Conservation (phyloP, 2,888 invertebrate species). For the Lepetodrilus schrolli region DNA sequence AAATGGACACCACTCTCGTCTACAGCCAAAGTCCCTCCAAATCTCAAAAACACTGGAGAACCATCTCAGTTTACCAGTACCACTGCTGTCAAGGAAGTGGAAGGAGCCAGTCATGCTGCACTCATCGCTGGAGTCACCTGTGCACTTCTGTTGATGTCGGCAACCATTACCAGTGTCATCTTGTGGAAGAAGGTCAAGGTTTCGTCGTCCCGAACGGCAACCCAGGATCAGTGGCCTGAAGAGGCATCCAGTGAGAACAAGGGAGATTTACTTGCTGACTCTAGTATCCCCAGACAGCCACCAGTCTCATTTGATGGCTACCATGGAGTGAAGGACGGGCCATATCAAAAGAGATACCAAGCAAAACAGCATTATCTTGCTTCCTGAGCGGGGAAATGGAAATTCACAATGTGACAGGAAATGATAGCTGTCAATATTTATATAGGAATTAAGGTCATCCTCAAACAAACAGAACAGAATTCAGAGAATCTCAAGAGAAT, state of each 20-base stretch:
- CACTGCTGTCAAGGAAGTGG: no score
- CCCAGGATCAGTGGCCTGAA: background rate
- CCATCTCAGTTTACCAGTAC: no score
- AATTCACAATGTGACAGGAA: no score
- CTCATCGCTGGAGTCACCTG: background rate
- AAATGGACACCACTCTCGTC: no score
- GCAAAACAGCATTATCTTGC: no score
- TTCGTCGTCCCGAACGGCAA: background rate
- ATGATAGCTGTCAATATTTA: no score
- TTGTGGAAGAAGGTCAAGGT: constrained; percentile 8
- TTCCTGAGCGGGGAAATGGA: no score
- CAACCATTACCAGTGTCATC: background rate
- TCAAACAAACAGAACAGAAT: no score
- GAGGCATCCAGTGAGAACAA: background rate
- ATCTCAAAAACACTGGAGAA: no score
- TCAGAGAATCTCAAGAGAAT: no score
- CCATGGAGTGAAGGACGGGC: background rate
- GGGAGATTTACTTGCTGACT: background rate
- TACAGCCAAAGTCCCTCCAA: no score
- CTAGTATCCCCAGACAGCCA: background rate
- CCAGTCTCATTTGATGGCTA: background rate
- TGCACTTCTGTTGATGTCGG: background rate
- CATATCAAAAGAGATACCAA: background rate
- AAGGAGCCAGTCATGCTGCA: background rate
- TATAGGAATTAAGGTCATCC: no score